Percentiles rank a stretch among this genome's conserved stretches.
Evolutionary conservation across 2,888 invertebrate species (phyloP).

Genomic region (Andrena bicolor): DNA sequence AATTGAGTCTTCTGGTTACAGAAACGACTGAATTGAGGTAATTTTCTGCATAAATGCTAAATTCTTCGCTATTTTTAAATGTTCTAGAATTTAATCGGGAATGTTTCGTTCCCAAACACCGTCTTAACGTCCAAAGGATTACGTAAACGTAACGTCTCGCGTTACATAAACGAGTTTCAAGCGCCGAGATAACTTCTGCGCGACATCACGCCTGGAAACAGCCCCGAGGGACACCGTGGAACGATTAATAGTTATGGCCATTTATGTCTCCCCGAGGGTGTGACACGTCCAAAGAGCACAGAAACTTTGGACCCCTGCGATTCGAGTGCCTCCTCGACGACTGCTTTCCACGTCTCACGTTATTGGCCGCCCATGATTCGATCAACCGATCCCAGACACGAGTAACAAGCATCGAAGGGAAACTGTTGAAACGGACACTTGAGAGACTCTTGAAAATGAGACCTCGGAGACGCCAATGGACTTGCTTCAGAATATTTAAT

Average conservation of each 20-base stretch:
- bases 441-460: not conserved
- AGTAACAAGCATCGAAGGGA: conserved; percentile 22
- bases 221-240: not conserved
- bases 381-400: conserved; percentile 32
- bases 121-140: not conserved
- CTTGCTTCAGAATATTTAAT: not conserved
- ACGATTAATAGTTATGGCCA: conserved; percentile 9
- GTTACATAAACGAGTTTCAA: not conserved
- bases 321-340: not conserved
- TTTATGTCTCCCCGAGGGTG: not conserved
- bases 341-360: conserved; percentile 5
- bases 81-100: not conserved
- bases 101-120: not conserved
- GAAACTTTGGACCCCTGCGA: not conserved
- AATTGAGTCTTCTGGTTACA: too few species aligned
- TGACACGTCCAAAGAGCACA: not conserved
- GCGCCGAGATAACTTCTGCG: not conserved
- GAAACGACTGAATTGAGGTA: too few species aligned
- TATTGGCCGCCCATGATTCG: conserved; percentile 23
- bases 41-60: not conserved
- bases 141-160: not conserved
- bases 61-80: not conserved
- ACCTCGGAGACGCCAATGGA: too few species aligned
- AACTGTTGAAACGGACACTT: conserved; percentile 31
- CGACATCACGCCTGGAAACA: not conserved